Evolutionary conservation across 2,797 vertebrate species (phyloP), one percentile per base, ranked within the genome.

Genomic region (Avahi laniger): DNA sequence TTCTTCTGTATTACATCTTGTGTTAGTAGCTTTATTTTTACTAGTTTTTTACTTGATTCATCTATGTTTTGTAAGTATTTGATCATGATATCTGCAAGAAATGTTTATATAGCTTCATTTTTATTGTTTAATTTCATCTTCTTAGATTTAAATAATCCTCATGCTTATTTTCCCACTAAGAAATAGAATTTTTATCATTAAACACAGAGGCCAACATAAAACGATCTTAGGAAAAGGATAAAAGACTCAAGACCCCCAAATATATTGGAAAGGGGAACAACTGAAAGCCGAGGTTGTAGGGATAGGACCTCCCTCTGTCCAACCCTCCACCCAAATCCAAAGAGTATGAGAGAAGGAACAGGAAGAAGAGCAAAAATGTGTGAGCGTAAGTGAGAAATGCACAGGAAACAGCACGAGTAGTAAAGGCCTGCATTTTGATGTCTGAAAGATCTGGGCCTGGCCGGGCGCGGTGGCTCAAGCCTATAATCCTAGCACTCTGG

Each of bases 171-270:
- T 93, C 46, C 13, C 15, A 88, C 26, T 63, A 69, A 52, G 48
- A 89, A 38, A 70, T 92, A 61, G 5, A 79, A 57, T 4, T 92
- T 90, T 95, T 48, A 91, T 80, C 61, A 69, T 52, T 91, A 69
- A 41, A 92, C 38, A 67, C 20, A 61, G 59, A 72, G 1, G 26
- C 35, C 18, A 81, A 91, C 33, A 81, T 52, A 41, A 84, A 93
- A 59, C 76, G 70, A 35, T 41, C 52, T 78, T 48, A 91, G 43
- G 10, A 89, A 87, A 46, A 24, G 7, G 33, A 15, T 22, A 5
- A 89, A 80, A 50, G 72, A 81, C 7, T 69, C 22, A 18, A 79
- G 46, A 78, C 11, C 3, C 33, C 28, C 50, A 46, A 2, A 38
- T 43, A n/a, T 7, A 50, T 13, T 9, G 7, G 41, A 46, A 96